Evolutionary conservation across 2,888 invertebrate genomes (phyloP), one percentile per base, ranked within the genome.

Genomic region (Microchrysa polita): DNA sequence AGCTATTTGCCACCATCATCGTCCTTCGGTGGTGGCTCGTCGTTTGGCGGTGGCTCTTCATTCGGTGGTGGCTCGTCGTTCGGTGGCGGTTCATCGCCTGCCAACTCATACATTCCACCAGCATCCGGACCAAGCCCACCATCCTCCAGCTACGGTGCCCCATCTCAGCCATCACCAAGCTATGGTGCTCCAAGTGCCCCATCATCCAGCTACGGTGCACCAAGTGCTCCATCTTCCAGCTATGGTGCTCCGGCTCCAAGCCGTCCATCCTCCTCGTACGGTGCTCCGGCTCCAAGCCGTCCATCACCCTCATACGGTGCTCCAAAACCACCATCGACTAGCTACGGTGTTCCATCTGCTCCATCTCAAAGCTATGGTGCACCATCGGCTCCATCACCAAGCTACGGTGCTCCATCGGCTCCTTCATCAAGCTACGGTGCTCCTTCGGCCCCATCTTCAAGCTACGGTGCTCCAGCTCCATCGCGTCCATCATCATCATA

Each of bases 61-160:
- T 34, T 34, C 27, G 27, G 27, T 34, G 27, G 27, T 34, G 27
- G 27, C 7, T 34, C 27, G 7, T 34, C 27, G 27, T 34, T 34
- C 27, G 27, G 27, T 34, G 27, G 27, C 27, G 80, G 80, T 22
- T 85, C 86, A 22, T 80, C 76, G 34, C 88, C 89, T 1, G 86
- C 87, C 0, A 87, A 85, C 22, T 87, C 87, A 4, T 90, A 90
- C 78, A 86, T 88, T 48, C 88, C 88, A 0, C 88, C 88, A 1
- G 82, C 84, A 10, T 83, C 84, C 1, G 84, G 81, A 0, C 84
- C 83, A 9, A 78, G 80, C 1, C 78, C 81, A 34, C 83, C 84
- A 1, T 84, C 83, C 34, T 82, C 78, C 2, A 83, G 83, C 9
- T 86, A 85, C 75, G 86, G 86, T 34, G 81, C 82, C 4, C 81